Evolutionary conservation across 2,888 invertebrate genomes (phyloP).

Genomic region (Leptinotarsa juncta): DNA sequence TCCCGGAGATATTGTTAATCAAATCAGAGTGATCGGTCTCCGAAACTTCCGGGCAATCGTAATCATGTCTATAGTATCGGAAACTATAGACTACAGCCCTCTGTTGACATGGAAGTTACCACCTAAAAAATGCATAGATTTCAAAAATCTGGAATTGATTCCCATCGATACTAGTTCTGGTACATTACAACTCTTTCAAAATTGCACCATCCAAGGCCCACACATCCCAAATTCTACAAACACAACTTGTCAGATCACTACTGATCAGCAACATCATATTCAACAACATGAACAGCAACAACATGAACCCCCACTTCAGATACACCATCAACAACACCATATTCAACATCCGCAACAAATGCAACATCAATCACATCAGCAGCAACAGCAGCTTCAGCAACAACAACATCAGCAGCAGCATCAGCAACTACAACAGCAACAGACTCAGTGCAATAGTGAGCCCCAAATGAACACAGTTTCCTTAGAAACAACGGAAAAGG

Average conservation of each 20-base stretch:
- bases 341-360: constrained; percentile 16
- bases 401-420: neutral
- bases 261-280: neutral
- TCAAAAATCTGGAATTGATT: constrained; percentile 28
- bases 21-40: neutral
- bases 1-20: neutral
- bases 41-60: neutral
- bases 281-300: constrained; percentile 13
- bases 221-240: neutral
- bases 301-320: neutral
- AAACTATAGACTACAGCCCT: constrained; percentile 33
- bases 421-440: neutral
- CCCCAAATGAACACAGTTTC: neutral
- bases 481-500: constrained; percentile 1
- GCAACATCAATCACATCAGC: neutral
- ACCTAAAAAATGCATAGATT: constrained; percentile 30
- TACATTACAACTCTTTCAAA: constrained; percentile 25
- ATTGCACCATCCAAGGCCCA: neutral
- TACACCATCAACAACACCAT: constrained; percentile 2
- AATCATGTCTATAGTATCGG: constrained; percentile 31
- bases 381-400: neutral
- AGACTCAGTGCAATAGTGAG: constrained; percentile 4
- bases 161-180: constrained; percentile 26
- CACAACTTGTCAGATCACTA: constrained; percentile 1
- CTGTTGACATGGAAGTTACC: constrained; percentile 36